Evolutionary conservation across 2,113 vertebrate species (phyloP), one percentile per base, ranked within the genome.

Genomic region (Pionites leucogaster): DNA sequence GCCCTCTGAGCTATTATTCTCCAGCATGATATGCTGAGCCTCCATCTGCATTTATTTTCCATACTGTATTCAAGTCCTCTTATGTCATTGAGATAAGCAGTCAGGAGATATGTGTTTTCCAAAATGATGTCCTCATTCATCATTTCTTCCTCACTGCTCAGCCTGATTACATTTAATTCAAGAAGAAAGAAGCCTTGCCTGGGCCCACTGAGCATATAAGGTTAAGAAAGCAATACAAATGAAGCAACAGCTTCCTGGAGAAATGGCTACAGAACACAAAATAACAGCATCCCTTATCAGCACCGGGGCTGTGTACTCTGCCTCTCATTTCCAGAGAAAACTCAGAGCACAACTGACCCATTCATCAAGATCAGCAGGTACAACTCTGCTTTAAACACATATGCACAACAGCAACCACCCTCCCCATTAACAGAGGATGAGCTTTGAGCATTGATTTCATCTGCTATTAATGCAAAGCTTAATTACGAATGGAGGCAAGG

Each of bases 191-290:
- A 88, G 71, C 88, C 71, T 91, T 1, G 79, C 63, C 88, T 92
- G 79, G 92, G 79, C 87, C 91, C 86, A 96, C 88, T 79, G 83
- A 97, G 88, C 81, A 84, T 92, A 84, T 87, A 96, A 98, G 96
- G 96, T 96, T 95, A 97, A 97, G 95, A 95, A 97, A 97, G 96
- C 94, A 97, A 95, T 95, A 95, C 90, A 96, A 96, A 97, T 93
- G 93, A 96, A 94, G 96, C 74, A 71, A 46, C 22, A 0, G 85
- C 93, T 96, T 92, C 81, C 80, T 63, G 68, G 35, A 91, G 75
- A 82, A 96, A 78, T 28, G 71, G 85, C 93, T 91, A 42, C 71
- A 88, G 79, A 91, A 55, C 84, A 79, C 92, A 93, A 80, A 95
- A 90, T 86, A 93, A 82, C 86, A 87, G 82, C 82, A 82, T 71